These are phyloP conservation scores for Stichopus chloronotus DNA, from an alignment of 35 echinoderm and acorn worm species.

Conservation along the genomic window DNA sequence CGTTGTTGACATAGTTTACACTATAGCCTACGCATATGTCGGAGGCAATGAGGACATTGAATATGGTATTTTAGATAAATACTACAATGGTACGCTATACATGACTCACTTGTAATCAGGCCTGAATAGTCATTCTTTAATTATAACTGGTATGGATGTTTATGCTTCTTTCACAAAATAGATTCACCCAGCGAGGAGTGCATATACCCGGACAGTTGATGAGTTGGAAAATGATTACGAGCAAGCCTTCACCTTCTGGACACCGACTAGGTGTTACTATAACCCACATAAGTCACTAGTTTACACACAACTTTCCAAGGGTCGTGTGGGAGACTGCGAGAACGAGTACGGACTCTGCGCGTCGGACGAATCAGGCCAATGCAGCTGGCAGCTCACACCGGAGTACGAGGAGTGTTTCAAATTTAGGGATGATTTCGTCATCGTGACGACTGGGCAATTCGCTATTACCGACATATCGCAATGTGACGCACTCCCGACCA, in stretches of 20 bases:
- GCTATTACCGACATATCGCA: conserved; percentile 17
- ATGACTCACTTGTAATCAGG: too few species aligned
- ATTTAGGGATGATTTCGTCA: not conserved
- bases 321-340: not conserved
- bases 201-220: not conserved
- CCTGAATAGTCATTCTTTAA: too few species aligned
- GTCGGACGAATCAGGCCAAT: not conserved
- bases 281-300: conserved; percentile 2
- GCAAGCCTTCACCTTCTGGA: not conserved
- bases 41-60: too few species aligned
- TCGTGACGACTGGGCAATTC: not conserved
- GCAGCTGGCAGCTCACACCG: not conserved
- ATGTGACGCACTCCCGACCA: not conserved
- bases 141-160: too few species aligned
- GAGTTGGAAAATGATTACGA: not conserved
- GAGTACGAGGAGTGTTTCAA: conserved; percentile 19
- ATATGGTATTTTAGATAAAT: too few species aligned
- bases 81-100: too few species aligned
- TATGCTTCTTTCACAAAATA: not conserved
- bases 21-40: too few species aligned
- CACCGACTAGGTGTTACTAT: conserved; percentile 6
- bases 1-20: too few species aligned
- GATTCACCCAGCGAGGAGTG: not conserved
- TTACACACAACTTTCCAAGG: not conserved
- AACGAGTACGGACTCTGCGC: not conserved